Evolutionary conservation across 92 coral and sea anemone genomes (phyloP), one percentile per base, ranked within the genome.

Genomic region (Nematostella vectensis): DNA sequence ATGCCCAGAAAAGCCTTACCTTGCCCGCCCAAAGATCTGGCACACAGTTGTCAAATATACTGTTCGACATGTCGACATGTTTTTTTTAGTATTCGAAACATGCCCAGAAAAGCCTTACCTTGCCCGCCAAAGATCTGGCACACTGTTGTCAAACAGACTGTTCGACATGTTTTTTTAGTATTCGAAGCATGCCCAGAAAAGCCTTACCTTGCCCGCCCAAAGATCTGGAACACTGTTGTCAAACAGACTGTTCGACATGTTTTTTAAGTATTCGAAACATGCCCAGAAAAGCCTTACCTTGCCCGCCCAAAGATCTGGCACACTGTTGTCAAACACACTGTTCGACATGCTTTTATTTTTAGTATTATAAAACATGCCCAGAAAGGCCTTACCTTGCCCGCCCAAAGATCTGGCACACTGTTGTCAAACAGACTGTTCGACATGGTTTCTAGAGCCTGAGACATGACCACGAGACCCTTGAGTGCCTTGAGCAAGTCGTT

Each of bases 361-460:
- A n/a, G n/a, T n/a, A n/a, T n/a, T n/a, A n/a, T n/a, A n/a, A n/a
- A n/a, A n/a, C n/a, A n/a, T n/a, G n/a, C n/a, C n/a, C n/a, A n/a
- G n/a, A n/a, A n/a, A n/a, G n/a, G n/a, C n/a, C 81, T 27, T 43
- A 91, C 98, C 96, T 91, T 91, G 66, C 98, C 75, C 8, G 98
- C 98, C 98, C 98, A 91, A 29, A 86, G 59, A 40, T 91, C 98
- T 6, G 98, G 98, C 4, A 91, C 98, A 17, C 77, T 61, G 72
- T 91, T 91, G 25, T 86, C 75, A 62, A 61, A 91, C 70, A 91
- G 51, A 48, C 98, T 91, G 69, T 91, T 88, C 1, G 95, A 79
- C 98, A 91, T 91, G 37, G 98, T 91, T 67, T 91, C 98, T 42
- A 91, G 75, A 1, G 98, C 95, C 69, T 91, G 98, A 25, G 98